Evolutionary conservation across 2,113 vertebrate genomes (phyloP).

Genomic region (Pongo pygmaeus): DNA sequence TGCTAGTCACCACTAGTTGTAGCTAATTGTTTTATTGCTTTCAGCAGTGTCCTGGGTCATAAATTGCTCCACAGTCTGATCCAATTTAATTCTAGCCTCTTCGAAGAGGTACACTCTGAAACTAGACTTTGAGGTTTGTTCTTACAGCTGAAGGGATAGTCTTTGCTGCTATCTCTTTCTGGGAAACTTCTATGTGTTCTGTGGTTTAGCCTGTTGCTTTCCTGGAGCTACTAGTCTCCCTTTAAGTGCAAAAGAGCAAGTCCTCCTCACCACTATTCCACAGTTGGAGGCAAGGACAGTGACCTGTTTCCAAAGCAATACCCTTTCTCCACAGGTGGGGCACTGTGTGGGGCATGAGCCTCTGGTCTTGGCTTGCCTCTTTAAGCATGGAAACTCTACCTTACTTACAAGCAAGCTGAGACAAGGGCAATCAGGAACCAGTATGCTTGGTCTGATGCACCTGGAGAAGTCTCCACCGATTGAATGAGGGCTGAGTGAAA

Average conservation of each 20-base stretch:
- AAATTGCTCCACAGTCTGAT: background rate
- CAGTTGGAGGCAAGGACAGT: background rate
- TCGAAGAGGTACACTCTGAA: slow-evolving; percentile 14
- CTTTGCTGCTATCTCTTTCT: background rate
- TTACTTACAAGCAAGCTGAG: background rate
- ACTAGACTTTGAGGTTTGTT: background rate
- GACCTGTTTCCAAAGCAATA: background rate
- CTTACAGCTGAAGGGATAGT: background rate
- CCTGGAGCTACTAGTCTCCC: background rate
- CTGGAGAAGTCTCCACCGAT: background rate
- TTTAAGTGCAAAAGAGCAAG: background rate
- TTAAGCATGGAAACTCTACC: background rate
- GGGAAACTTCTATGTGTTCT: background rate
- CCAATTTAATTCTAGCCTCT: slow-evolving; percentile 6
- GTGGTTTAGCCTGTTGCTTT: background rate
- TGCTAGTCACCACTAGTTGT: background rate
- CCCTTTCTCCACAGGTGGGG: background rate
- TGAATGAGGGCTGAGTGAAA: background rate
- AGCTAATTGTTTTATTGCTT: slow-evolving; percentile 28
- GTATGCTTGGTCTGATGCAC: background rate
- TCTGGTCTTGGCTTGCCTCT: background rate
- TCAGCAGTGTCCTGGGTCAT: background rate
- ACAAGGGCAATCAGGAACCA: background rate
- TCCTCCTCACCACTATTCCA: background rate
- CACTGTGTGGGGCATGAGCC: background rate